A percentile compares a stretch with the other conserved stretches of the same genome.
Evolutionary conservation across 2,888 invertebrate genomes (phyloP).

Genomic region (Lordiphosa fenestrarum): DNA sequence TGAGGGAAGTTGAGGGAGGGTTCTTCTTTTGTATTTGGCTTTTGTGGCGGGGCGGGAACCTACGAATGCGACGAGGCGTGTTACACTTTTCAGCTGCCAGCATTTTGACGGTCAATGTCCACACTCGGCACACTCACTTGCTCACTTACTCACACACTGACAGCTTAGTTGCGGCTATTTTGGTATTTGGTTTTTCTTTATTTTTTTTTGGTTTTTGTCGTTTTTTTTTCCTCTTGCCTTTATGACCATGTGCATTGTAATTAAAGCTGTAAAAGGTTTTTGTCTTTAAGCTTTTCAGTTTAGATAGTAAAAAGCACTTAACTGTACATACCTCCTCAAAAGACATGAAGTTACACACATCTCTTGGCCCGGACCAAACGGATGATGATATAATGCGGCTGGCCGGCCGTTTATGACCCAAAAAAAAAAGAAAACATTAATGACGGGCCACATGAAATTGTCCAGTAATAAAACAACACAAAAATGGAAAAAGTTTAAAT

Average conservation of each 20-base stretch:
- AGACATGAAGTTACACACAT: slow-evolving; percentile 15
- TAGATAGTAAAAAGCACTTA: slow-evolving; percentile 31
- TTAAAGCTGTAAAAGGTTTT: slow-evolving; percentile 58
- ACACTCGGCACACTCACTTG: slow-evolving; percentile 9
- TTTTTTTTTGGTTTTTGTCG: too few relatives aligned
- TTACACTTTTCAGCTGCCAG: slow-evolving; percentile 24
- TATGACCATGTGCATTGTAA: slow-evolving; percentile 48
- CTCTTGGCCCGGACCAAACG: slow-evolving; percentile 8
- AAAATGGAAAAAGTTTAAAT: slow-evolving; percentile 7
- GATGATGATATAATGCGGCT: slow-evolving; percentile 19
- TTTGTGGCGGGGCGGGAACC: slow-evolving; percentile 15
- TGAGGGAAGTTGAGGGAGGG: background rate
- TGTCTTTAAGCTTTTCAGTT: slow-evolving; percentile 38
- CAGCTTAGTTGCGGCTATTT: slow-evolving; percentile 17
- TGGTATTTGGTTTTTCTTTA: slow-evolving; percentile 22
- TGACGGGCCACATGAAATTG: slow-evolving; percentile 9
- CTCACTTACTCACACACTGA: background rate
- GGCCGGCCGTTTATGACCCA: slow-evolving; percentile 11
- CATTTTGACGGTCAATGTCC: slow-evolving; percentile 39
- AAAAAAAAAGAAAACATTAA: slow-evolving; percentile 3
- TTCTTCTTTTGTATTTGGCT: slow-evolving; percentile 14
- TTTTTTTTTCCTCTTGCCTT: slow-evolving; percentile 26
- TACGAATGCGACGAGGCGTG: slow-evolving; percentile 35
- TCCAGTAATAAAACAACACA: slow-evolving; percentile 11
- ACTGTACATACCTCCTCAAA: slow-evolving; percentile 20